Percentiles rank a stretch among this genome's conserved stretches.
Conservation (phyloP, 2,888 invertebrate genomes). For the Pyrrhosoma nymphula region DNA sequence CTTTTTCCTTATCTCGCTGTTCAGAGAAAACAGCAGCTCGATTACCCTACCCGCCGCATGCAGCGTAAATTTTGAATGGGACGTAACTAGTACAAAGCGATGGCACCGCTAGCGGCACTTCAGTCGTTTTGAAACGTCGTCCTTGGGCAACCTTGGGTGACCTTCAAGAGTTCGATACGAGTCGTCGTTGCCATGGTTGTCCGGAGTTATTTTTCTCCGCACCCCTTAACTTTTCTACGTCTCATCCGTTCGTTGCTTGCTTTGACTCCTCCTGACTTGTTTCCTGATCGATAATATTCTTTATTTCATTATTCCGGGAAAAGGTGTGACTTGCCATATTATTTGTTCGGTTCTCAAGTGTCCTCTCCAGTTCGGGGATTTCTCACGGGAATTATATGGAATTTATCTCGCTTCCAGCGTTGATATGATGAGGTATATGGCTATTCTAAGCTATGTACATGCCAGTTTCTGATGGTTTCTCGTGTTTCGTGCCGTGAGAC, state of each 20-base stretch:
- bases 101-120: background rate
- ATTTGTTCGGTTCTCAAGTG: background rate
- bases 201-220: background rate
- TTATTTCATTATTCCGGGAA: background rate
- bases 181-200: background rate
- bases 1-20: background rate
- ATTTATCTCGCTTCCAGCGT: background rate
- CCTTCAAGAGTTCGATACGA: slow-evolving; percentile 16
- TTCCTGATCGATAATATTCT: background rate
- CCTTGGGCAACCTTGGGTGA: slow-evolving; percentile 4
- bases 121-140: background rate
- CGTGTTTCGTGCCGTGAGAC: background rate
- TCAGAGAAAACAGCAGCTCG: background rate
- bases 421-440: background rate
- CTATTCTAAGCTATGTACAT: background rate
- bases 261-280: background rate
- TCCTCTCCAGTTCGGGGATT: background rate
- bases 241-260: background rate
- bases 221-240: background rate
- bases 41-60: background rate
- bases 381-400: background rate
- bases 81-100: background rate
- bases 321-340: background rate
- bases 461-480: background rate
- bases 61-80: background rate